phyloP scores from a whole-genome alignment of 2,113 vertebrate species.

The Cyprinodon tularosa region DNA sequence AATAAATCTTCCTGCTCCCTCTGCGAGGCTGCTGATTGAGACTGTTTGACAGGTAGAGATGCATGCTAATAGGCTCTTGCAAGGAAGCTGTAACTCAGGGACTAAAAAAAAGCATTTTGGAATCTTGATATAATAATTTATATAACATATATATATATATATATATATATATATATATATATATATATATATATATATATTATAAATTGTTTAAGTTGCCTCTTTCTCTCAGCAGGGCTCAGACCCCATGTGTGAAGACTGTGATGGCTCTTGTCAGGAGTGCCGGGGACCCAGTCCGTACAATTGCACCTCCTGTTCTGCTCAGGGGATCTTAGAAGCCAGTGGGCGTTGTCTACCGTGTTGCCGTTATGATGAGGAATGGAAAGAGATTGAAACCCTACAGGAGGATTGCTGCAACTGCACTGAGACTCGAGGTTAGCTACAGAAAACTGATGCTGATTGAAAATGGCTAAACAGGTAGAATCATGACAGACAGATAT shows the following conservation, averaged over 20 bases:
- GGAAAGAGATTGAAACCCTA: neutral
- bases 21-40: conserved; percentile 38
- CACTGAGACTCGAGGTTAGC: conserved; percentile 82
- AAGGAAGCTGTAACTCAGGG: conserved; percentile 8
- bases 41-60: conserved; percentile 35
- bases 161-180: neutral
- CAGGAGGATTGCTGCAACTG: conserved; percentile 91
- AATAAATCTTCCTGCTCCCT: conserved; percentile 36
- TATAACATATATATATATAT: neutral
- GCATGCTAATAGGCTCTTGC: conserved; percentile 34
- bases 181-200: neutral
- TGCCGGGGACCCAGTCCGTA: conserved; percentile 85
- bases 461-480: neutral
- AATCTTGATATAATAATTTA: neutral
- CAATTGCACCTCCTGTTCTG: conserved; percentile 88
- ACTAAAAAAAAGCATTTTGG: neutral
- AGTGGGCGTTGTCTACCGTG: conserved; percentile 88
- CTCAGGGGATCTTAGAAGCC: conserved; percentile 79
- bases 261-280: conserved; percentile 85
- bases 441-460: neutral
- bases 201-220: neutral
- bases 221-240: conserved; percentile 32
- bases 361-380: conserved; percentile 69
- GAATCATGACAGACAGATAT: neutral
- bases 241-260: conserved; percentile 79